Evolutionary conservation across 2,113 vertebrate genomes (phyloP), one percentile per base, ranked within the genome.

Genomic region (Crotophaga sulcirostris): DNA sequence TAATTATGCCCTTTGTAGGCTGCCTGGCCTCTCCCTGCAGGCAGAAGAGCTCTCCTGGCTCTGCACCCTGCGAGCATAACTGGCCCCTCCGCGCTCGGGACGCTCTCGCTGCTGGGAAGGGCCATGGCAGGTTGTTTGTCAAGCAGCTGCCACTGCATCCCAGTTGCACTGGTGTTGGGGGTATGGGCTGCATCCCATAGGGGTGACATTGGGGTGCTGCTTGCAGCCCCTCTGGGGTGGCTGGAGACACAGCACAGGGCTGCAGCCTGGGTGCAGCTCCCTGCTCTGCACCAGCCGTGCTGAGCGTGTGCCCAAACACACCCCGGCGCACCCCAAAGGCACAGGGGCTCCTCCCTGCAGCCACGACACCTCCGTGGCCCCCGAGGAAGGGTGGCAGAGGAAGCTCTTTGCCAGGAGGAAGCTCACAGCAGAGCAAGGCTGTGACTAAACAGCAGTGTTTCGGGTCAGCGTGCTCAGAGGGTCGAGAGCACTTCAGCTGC

Each of bases 391-490:
- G 66, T 20, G 84, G 79, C 70, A 54, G 40, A 62, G 58, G 78
- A 52, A 76, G 84, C 23, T 66, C 33, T 40, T 19, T 0, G 45
- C 51, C 87, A 60, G 52, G 70, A 87, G 64, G 84, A 87, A 81
- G 85, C 81, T 91, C n/a, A 14, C 4, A 3, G 26, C 58, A 29
- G 83, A 60, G 76, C 38, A 2, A 34, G 70, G 89, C 70, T 47
- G 49, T 33, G 83, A 79, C 23, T 72, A 18, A 73, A 6, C 11
- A 2, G 49, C 91, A 33, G 66, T 34, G 0, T 24, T 67, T 34
- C 0, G 10, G 36, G 85, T 38, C 68, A 28, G 66, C 8, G 0
- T 1, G 6, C 4, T 52, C 33, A 1, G 44, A 2, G 34, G 78
- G 5, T n/a, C 3, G 13, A 9, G 25, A 25, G n/a, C 36, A 0